Base-by-base conservation (phyloP, 2,888 invertebrate genomes). In the Lysandra bellargus region DNA sequence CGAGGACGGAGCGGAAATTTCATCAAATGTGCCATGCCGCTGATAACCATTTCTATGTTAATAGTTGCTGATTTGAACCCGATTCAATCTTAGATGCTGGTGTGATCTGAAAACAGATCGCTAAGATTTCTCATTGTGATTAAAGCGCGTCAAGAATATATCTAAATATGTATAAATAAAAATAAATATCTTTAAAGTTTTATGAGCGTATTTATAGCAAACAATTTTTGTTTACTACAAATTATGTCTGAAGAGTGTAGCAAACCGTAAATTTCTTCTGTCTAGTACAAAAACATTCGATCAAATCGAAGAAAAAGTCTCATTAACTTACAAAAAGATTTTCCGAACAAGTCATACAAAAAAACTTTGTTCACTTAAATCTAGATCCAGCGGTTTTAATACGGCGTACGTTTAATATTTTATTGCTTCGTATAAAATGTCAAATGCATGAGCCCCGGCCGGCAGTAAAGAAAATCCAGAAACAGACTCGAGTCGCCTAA, bases 1-100 rank as follows among this genome's bases (percentile, higher is more conserved):
- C 81, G 80, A 82, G 81, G 81, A 83, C 80, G 80, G 83, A 81
- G 80, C 85, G 86, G 86, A 86, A 85, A 86, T 85, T 85, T 85
- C 85, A 85, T 86, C 86, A 87, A 84, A 86, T 86, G 84, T 86
- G 84, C 83, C 84, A 82, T 83, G 84, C 81, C 82, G 83, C 83
- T 84, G 85, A 84, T 85, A 83, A 83, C 81, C 82, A 82, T 83
- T 83, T 82, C 81, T 81, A 84, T 83, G 82, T 82, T 85, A 83
- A 85, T 84, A 82, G 82, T 78, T 53, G 75, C 79, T 78, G 80
- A 80, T 81, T 78, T 37, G 80, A 78, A 80, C 77, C 77, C 80
- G 76, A 69, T 33, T 69, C 69, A 33, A 69, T 69, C 33, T 69
- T 37, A 69, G 69, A 69, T 69, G 33, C 4, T 69, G 14, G 37